phyloP scores from a whole-genome alignment of 2,113 vertebrate species.

The Falcunculus frontatus region DNA sequence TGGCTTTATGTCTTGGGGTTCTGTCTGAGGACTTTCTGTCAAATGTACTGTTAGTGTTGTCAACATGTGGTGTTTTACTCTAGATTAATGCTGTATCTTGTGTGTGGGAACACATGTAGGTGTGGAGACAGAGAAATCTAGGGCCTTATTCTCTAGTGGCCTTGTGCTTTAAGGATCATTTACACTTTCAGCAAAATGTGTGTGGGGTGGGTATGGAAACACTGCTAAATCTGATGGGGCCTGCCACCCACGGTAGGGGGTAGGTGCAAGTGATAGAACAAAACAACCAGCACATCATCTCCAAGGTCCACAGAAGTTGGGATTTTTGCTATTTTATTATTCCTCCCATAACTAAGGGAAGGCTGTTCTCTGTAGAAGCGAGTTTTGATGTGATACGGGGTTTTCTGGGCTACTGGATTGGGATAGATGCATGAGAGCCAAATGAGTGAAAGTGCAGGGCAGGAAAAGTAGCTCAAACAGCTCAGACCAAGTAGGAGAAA shows the following conservation, averaged over 20 bases:
- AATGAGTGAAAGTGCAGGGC: not conserved
- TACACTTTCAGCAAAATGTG: slow-evolving; percentile 40
- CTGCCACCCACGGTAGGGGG: not conserved
- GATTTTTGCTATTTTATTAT: not conserved
- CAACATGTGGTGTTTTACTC: slow-evolving; percentile 46
- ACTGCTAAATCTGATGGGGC: slow-evolving; percentile 51
- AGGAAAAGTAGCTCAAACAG: not conserved
- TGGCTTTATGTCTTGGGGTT: not conserved
- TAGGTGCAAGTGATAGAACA: slow-evolving; percentile 16
- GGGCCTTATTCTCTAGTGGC: slow-evolving; percentile 44
- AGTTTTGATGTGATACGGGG: not conserved
- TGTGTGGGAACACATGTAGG: slow-evolving; percentile 52
- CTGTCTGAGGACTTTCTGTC: not conserved
- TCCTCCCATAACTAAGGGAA: not conserved
- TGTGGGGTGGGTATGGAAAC: slow-evolving; percentile 21
- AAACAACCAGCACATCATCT: not conserved
- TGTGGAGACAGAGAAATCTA: slow-evolving; percentile 52
- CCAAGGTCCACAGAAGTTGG: not conserved
- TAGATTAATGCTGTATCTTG: slow-evolving; percentile 30
- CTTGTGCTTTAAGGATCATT: slow-evolving; percentile 46
- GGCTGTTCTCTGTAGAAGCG: accelerated
- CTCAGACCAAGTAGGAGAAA: not conserved
- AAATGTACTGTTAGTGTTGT: not conserved
- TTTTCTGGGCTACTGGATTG: not conserved
- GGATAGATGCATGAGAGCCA: not conserved